These are phyloP conservation scores for Neodiprion pinetum DNA, from an alignment of 1,140 invertebrate genomes.

Conservation along the genomic window DNA sequence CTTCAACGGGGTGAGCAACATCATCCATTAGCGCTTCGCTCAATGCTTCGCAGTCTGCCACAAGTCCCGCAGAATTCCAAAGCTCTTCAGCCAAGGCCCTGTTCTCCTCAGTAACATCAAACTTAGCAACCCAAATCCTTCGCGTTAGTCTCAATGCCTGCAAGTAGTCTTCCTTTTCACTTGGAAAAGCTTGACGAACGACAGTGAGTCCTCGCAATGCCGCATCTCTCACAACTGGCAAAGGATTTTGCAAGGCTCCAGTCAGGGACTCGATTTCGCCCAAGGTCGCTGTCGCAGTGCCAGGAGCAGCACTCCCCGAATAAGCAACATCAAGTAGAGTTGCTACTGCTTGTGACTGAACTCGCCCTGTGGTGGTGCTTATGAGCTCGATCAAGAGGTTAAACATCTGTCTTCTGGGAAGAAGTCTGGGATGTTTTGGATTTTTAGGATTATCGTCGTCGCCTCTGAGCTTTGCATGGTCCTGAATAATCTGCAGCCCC, in stretches of 20 bases:
- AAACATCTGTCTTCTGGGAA: constrained; percentile 85
- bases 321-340: constrained; percentile 79
- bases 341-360: constrained; percentile 79
- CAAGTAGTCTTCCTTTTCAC: constrained; percentile 66
- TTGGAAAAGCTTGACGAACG: constrained; percentile 70
- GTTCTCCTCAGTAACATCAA: constrained; percentile 76
- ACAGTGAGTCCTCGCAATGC: constrained; percentile 76
- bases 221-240: constrained; percentile 79
- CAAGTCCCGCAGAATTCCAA: constrained; percentile 70
- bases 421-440: constrained; percentile 73
- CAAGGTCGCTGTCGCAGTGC: constrained; percentile 67
- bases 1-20: constrained; percentile 79
- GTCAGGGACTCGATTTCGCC: constrained; percentile 82
- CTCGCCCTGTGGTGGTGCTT: constrained; percentile 69
- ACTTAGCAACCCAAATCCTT: constrained; percentile 80
- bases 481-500: constrained; percentile 74
- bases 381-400: constrained; percentile 82
- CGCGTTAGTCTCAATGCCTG: constrained; percentile 70
- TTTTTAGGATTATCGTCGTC: constrained; percentile 58
- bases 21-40: constrained; percentile 74
- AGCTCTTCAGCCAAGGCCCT: constrained; percentile 72
- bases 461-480: constrained; percentile 73
- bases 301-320: constrained; percentile 70
- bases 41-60: constrained; percentile 64
- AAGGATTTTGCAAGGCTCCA: constrained; percentile 76